phyloP scores from a whole-genome alignment of 2,113 vertebrate species.

The Arvicanthis niloticus region DNA sequence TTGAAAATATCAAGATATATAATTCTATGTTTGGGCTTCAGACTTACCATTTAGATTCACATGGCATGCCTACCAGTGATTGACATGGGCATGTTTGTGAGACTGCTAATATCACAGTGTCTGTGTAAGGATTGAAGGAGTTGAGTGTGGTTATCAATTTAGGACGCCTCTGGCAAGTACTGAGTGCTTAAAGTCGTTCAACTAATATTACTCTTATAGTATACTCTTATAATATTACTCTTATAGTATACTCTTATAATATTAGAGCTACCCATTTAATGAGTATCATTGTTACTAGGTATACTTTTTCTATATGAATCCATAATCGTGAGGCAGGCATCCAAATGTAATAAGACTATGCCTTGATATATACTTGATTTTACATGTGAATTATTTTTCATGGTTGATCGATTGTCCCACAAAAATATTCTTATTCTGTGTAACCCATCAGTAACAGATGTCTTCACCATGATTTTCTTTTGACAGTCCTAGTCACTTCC shows the following conservation, averaged over 20 bases:
- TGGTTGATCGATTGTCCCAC: not conserved
- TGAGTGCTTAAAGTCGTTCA: not conserved
- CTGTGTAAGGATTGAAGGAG: not conserved
- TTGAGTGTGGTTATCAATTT: not conserved
- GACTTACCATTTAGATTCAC: not conserved
- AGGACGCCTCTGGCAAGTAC: not conserved
- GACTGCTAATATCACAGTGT: not conserved
- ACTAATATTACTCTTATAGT: not conserved
- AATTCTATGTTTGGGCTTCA: not conserved
- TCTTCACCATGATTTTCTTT: not conserved
- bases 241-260: not conserved
- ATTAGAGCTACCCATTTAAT: not conserved
- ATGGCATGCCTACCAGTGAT: not conserved
- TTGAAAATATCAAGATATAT: not conserved
- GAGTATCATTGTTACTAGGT: not conserved
- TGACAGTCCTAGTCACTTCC: not conserved
- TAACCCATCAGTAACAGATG: not conserved
- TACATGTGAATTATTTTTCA: not conserved
- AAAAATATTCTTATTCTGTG: not conserved
- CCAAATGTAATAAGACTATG: constrained; percentile 2
- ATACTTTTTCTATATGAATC: not conserved
- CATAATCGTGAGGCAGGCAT: not conserved
- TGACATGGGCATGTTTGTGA: not conserved
- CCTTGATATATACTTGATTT: constrained; percentile 19
- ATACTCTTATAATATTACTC: not conserved